Conservation (phyloP, 1,140 invertebrate species). For the Schlechtendalia chinensis region DNA sequence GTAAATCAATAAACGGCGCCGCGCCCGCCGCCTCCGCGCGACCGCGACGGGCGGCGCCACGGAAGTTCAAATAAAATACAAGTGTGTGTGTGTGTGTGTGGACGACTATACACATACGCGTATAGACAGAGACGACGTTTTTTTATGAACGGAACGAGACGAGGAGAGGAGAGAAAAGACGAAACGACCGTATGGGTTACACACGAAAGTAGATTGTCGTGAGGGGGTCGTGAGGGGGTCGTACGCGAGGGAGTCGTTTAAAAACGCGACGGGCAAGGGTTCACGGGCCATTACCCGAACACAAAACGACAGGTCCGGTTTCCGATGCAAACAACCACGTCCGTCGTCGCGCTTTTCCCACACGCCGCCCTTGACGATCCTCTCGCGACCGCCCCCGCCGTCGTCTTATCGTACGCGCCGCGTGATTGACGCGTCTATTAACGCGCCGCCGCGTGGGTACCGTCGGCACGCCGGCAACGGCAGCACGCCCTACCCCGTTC, state of each 20-base stretch:
- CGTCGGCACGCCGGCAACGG: background rate
- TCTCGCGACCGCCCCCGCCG: background rate
- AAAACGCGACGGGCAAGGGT: slow-evolving; percentile 22
- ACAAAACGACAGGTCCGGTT: slow-evolving; percentile 49
- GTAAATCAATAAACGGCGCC: slow-evolving; percentile 44
- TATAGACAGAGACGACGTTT: background rate
- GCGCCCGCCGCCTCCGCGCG: background rate
- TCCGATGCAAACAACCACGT: too few relatives aligned
- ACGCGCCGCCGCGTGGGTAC: background rate
- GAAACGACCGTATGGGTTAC: background rate
- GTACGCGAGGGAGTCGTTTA: slow-evolving; percentile 37
- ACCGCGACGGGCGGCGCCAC: slow-evolving; percentile 1
- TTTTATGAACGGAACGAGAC: background rate
- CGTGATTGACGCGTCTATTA: slow-evolving; percentile 47
- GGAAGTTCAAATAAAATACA: slow-evolving; percentile 33
- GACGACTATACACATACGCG: background rate
- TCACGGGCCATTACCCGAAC: slow-evolving; percentile 46
- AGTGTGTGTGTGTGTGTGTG: background rate
- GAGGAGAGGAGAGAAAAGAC: too few relatives aligned
- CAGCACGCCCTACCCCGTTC: too few relatives aligned
- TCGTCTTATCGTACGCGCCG: background rate
- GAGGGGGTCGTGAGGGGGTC: too few relatives aligned
- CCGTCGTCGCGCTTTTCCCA: slow-evolving; percentile 18
- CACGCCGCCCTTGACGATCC: background rate
- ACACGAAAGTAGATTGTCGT: too few relatives aligned